These are phyloP conservation scores for Dryoscopus gambensis DNA, from an alignment of 2,113 vertebrate species.

Conservation along the genomic window DNA sequence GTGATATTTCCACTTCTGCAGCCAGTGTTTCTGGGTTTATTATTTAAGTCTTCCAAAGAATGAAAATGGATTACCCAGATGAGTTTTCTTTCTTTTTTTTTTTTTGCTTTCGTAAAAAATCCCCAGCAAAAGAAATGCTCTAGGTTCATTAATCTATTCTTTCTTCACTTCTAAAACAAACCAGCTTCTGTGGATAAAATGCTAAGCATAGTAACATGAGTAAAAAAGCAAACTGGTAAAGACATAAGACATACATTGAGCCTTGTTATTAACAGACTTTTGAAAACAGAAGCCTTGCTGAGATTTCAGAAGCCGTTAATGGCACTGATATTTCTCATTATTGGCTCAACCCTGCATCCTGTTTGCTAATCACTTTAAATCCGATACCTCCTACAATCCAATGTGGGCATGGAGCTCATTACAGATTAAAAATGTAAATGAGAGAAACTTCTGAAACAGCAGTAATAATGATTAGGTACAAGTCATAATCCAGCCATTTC, in stretches of 20 bases:
- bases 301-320: not conserved
- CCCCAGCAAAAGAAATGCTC: not conserved
- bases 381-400: not conserved
- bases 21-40: slow-evolving; percentile 1
- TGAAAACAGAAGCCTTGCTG: not conserved
- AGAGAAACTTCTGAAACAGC: not conserved
- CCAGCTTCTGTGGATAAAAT: not conserved
- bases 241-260: not conserved
- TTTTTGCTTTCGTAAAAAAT: not conserved
- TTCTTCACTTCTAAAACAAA: not conserved
- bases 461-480: not conserved
- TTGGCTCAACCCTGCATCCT: not conserved
- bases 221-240: not conserved
- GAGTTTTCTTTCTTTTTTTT: not conserved
- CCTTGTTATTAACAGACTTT: not conserved
- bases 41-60: slow-evolving; percentile 11
- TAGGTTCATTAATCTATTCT: not conserved
- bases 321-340: not conserved
- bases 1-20: not conserved
- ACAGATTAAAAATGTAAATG: not conserved
- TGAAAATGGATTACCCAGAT: slow-evolving; percentile 35
- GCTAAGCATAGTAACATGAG: not conserved
- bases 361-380: not conserved
- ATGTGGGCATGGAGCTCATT: not conserved
- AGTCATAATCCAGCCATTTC: not conserved